phyloP scores from a whole-genome alignment of 2,888 invertebrate species.

The Drosophila histrio region DNA sequence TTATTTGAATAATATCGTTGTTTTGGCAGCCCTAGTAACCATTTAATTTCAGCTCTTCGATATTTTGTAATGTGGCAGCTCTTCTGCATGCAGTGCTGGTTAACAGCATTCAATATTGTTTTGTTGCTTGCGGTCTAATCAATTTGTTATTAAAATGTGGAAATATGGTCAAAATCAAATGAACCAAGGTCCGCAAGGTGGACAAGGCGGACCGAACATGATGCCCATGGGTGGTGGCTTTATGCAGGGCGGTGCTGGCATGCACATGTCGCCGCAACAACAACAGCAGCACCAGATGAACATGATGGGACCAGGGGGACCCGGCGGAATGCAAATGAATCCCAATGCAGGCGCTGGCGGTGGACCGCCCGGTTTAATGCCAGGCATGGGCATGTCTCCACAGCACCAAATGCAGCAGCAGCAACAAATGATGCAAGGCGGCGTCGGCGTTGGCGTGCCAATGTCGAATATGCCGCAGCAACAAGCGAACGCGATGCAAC shows the following conservation, averaged over 20 bases:
- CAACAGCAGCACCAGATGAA: conserved; percentile 71
- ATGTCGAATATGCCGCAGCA: conserved; percentile 58
- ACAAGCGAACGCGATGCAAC: conserved; percentile 56
- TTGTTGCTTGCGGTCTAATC: background rate
- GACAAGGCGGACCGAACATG: conserved; percentile 64
- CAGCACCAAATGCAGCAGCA: conserved; percentile 74
- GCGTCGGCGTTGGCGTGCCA: conserved; percentile 50
- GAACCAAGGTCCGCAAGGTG: conserved; percentile 58
- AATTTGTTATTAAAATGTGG: conserved; percentile 58
- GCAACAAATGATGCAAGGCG: conserved; percentile 66
- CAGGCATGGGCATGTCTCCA: conserved; percentile 70
- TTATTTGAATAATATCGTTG: too few species aligned
- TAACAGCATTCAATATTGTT: conserved; percentile 19
- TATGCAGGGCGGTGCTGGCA: conserved; percentile 55
- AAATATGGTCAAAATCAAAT: conserved; percentile 71
- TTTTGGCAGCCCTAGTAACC: too few species aligned
- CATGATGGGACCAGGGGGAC: conserved; percentile 63
- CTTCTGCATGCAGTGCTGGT: conserved; percentile 19
- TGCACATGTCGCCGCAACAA: conserved; percentile 70
- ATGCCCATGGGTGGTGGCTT: conserved; percentile 70
- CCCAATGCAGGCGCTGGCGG: conserved; percentile 42
- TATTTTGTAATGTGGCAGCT: conserved; percentile 16
- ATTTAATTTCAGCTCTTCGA: too few species aligned
- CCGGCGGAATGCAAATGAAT: conserved; percentile 75
- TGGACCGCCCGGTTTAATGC: conserved; percentile 66